These are phyloP conservation scores for Panurus biarmicus DNA, from an alignment of 2,113 vertebrate species.

Conservation along the genomic window DNA sequence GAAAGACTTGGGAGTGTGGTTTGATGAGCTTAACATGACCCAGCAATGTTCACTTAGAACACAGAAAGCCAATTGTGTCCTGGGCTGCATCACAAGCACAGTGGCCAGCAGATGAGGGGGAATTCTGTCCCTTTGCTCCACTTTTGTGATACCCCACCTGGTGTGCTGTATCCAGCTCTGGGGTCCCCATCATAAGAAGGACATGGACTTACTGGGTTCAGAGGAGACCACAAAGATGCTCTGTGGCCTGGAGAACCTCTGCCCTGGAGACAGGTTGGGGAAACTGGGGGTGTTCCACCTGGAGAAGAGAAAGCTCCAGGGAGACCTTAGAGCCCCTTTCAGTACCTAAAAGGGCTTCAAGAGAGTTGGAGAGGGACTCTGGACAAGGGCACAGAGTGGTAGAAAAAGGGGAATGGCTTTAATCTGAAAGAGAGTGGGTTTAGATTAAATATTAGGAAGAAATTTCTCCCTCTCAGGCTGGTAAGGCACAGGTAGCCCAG, in stretches of 20 bases:
- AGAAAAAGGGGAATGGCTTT: not conserved
- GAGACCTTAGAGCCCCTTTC: not conserved
- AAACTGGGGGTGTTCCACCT: not conserved
- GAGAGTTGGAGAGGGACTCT: not conserved
- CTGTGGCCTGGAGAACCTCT: not conserved
- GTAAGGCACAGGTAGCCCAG: accelerated
- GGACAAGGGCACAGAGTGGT: not conserved
- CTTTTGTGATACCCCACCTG: too few species aligned
- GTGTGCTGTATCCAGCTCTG: too few species aligned
- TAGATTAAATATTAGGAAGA: not conserved
- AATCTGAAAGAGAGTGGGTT: not conserved
- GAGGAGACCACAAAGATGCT: not conserved
- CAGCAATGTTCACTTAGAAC: not conserved
- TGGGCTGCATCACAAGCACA: not conserved
- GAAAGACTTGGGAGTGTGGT: not conserved
- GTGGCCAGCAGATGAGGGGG: not conserved
- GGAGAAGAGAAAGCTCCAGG: not conserved
- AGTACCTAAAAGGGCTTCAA: not conserved
- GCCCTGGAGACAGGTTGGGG: not conserved
- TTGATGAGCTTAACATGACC: accelerated
- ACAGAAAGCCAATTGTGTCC: too few species aligned
- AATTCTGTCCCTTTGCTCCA: not conserved
- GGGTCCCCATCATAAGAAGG: not conserved
- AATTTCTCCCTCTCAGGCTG: not conserved
- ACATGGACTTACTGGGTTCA: accelerated